Percentiles rank a stretch among this genome's conserved stretches.
These are phyloP conservation scores for Columba livia DNA, from an alignment of 2,113 vertebrate genomes.

Conservation along the genomic window DNA sequence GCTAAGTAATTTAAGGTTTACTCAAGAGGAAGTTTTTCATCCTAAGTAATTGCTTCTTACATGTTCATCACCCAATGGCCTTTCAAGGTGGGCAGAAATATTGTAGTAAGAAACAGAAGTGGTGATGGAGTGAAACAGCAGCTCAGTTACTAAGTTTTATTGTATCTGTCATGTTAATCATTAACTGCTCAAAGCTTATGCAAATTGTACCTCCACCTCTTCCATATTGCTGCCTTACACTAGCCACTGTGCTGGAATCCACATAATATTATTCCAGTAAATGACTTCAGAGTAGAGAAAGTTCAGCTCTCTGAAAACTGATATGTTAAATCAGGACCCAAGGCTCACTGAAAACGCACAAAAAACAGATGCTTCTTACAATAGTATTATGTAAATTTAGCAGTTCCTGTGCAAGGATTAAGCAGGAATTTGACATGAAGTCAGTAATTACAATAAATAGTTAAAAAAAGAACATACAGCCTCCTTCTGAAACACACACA, in stretches of 20 bases:
- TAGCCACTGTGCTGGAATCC: not conserved
- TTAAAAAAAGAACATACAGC: not conserved
- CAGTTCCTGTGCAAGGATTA: not conserved
- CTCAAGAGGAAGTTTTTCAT: not conserved
- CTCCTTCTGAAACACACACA: not conserved
- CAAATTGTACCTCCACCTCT: not conserved
- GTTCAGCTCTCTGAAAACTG: not conserved
- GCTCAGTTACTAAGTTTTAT: not conserved
- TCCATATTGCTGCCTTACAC: not conserved
- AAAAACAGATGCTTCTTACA: not conserved
- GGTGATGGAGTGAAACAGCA: not conserved
- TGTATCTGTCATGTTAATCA: not conserved
- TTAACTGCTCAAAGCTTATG: not conserved
- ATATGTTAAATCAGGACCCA: not conserved
- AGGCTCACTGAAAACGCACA: not conserved
- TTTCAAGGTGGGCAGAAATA: not conserved
- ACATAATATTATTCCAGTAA: not conserved
- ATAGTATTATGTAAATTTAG: not conserved
- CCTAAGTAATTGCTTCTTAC: not conserved
- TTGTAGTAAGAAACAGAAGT: not conserved
- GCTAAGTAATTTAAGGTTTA: not conserved
- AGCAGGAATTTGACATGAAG: not conserved
- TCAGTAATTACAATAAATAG: not conserved
- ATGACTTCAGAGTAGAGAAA: not conserved
- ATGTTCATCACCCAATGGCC: not conserved